Conservation (phyloP, 1,140 invertebrate genomes). For the Leptinotarsa defecta region DNA sequence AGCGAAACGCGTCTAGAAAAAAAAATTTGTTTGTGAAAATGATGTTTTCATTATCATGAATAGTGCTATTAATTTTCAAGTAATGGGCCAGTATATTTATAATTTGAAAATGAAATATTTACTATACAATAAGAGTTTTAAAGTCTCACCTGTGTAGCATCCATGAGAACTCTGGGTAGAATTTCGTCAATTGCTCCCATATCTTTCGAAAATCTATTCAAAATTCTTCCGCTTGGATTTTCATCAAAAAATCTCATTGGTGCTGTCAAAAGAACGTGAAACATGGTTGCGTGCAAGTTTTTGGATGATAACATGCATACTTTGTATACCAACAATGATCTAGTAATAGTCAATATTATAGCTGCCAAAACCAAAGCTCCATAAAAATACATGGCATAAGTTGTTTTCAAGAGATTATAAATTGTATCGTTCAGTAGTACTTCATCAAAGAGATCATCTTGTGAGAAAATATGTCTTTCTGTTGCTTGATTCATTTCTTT, state of each 20-base stretch:
- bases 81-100: too few relatives aligned
- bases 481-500: not conserved
- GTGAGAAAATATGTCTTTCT: not conserved
- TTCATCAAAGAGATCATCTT: constrained; percentile 30
- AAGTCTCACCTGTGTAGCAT: constrained; percentile 61
- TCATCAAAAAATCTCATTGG: constrained; percentile 81
- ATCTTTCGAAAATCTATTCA: constrained; percentile 82
- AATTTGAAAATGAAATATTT: too few relatives aligned
- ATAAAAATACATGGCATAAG: constrained; percentile 54
- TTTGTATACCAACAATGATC: constrained; percentile 74
- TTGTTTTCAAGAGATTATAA: constrained; percentile 40
- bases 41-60: too few relatives aligned
- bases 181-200: constrained; percentile 81
- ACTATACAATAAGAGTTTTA: too few relatives aligned
- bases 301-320: constrained; percentile 75
- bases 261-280: constrained; percentile 55
- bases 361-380: constrained; percentile 50
- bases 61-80: too few relatives aligned
- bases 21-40: too few relatives aligned
- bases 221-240: constrained; percentile 75
- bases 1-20: too few relatives aligned
- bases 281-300: constrained; percentile 83
- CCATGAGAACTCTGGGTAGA: constrained; percentile 72
- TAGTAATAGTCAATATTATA: constrained; percentile 54
- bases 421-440: constrained; percentile 27